phyloP scores from a whole-genome alignment of 2,113 vertebrate genomes.

The cat (Felis catus) region DNA sequence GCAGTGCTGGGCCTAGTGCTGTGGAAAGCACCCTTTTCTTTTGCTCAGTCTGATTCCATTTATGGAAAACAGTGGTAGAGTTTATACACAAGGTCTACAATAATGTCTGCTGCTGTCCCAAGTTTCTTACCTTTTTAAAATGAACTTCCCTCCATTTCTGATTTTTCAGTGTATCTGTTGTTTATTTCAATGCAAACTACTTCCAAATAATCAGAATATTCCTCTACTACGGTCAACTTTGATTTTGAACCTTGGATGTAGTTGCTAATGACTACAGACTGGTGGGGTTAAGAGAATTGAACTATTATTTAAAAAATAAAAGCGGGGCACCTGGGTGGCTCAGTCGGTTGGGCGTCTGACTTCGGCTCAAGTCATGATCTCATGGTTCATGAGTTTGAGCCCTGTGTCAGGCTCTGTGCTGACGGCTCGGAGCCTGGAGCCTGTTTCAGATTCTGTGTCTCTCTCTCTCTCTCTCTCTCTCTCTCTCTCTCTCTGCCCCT shows the following conservation, averaged over 20 bases:
- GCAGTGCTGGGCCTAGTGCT: background rate
- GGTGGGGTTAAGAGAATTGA: background rate
- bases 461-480: too few relatives aligned
- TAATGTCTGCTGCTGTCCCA: background rate
- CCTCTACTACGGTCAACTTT: background rate
- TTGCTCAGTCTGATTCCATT: constrained; percentile 28
- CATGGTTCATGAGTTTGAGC: too few relatives aligned
- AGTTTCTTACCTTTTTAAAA: background rate
- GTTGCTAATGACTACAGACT: background rate
- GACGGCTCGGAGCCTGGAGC: too few relatives aligned
- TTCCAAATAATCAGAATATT: background rate
- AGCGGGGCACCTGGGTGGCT: background rate
- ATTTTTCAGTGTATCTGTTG: background rate
- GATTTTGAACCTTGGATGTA: background rate
- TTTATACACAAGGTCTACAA: constrained; percentile 40
- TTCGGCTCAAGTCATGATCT: too few relatives aligned
- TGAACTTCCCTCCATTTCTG: background rate
- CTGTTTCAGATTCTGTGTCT: too few relatives aligned
- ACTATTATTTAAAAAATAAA: background rate
- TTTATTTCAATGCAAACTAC: background rate
- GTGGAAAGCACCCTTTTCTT: background rate
- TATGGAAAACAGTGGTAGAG: constrained; percentile 65
- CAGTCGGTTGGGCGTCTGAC: too few relatives aligned
- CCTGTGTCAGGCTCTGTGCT: too few relatives aligned
- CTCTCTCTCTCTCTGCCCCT: too few relatives aligned